Conservation (phyloP, 1,140 invertebrate genomes). For the Formica exsecta region DNA sequence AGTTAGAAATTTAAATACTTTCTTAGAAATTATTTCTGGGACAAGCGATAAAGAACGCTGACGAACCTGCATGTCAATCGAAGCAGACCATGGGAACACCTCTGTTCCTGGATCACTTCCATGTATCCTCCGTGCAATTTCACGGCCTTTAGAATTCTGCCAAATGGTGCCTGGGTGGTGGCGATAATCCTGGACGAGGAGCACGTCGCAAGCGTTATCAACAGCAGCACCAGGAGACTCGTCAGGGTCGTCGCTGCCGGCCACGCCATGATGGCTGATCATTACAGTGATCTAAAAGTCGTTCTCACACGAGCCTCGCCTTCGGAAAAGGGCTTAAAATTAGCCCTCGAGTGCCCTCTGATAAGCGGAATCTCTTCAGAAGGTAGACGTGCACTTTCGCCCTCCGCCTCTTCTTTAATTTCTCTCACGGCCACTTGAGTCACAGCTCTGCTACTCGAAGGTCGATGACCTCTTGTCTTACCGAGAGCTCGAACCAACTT, state of each 20-base stretch:
- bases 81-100: slow-evolving; percentile 79
- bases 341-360: slow-evolving; percentile 67
- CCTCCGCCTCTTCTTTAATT: slow-evolving; percentile 26
- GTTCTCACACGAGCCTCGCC: slow-evolving; percentile 62
- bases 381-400: slow-evolving; percentile 35
- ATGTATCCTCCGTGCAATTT: slow-evolving; percentile 78
- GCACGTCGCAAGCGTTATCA: slow-evolving; percentile 67
- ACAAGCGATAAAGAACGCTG: not conserved
- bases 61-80: slow-evolving; percentile 79
- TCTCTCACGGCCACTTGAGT: slow-evolving; percentile 57
- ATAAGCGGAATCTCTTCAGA: slow-evolving; percentile 59
- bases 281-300: slow-evolving; percentile 74
- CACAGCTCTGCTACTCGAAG: slow-evolving; percentile 14
- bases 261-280: slow-evolving; percentile 79
- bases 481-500: not conserved
- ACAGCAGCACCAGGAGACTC: slow-evolving; percentile 73
- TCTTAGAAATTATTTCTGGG: not conserved
- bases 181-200: slow-evolving; percentile 62
- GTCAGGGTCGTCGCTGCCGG: slow-evolving; percentile 76
- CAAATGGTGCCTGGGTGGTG: slow-evolving; percentile 64
- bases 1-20: not conserved
- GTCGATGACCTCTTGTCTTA: slow-evolving; percentile 38
- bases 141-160: slow-evolving; percentile 76
- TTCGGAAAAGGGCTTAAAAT: slow-evolving; percentile 66
- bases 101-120: slow-evolving; percentile 82